Percentiles rank a stretch among this genome's conserved stretches.
Conservation (phyloP, 2,888 invertebrate species). For the Aethes cnicana region DNA sequence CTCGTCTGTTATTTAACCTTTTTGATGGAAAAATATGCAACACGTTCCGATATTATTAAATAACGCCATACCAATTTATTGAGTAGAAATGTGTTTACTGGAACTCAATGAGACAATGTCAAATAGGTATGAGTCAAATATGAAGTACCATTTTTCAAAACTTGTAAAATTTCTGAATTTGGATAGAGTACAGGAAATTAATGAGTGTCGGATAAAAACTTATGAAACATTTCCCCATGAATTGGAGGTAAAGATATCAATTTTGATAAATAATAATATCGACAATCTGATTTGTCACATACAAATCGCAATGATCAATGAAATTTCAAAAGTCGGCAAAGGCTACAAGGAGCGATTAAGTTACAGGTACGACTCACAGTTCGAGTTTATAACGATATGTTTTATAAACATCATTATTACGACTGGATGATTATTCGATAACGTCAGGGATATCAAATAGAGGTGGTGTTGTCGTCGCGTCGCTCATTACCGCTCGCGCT, state of each 20-base stretch:
- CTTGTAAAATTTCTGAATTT: not conserved
- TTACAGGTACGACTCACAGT: slow-evolving; percentile 47
- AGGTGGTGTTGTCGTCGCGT: slow-evolving; percentile 41
- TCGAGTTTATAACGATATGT: slow-evolving; percentile 50
- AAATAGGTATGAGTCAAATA: slow-evolving; percentile 1
- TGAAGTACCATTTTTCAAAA: not conserved
- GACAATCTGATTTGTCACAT: not conserved
- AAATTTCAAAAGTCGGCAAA: not conserved
- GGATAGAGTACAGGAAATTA: slow-evolving; percentile 18
- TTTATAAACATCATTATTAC: slow-evolving; percentile 70
- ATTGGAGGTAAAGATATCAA: slow-evolving; percentile 40
- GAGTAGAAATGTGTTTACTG: not conserved
- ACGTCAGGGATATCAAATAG: slow-evolving; percentile 52
- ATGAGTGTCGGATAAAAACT: slow-evolving; percentile 25
- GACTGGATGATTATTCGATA: slow-evolving; percentile 53
- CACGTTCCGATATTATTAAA: too few species aligned
- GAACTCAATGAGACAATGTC: slow-evolving; percentile 9
- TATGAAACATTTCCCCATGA: slow-evolving; percentile 51
- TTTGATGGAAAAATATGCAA: too few species aligned
- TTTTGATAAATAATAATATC: not conserved
- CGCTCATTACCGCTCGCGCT: slow-evolving; percentile 40
- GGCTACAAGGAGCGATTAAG: slow-evolving; percentile 33
- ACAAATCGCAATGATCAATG: not conserved
- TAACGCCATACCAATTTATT: too few species aligned
- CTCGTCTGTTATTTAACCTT: too few species aligned